Percentiles rank a stretch among this genome's conserved stretches.
phyloP scores from a whole-genome alignment of 2,113 vertebrate genomes.

The Octodon degus region DNA sequence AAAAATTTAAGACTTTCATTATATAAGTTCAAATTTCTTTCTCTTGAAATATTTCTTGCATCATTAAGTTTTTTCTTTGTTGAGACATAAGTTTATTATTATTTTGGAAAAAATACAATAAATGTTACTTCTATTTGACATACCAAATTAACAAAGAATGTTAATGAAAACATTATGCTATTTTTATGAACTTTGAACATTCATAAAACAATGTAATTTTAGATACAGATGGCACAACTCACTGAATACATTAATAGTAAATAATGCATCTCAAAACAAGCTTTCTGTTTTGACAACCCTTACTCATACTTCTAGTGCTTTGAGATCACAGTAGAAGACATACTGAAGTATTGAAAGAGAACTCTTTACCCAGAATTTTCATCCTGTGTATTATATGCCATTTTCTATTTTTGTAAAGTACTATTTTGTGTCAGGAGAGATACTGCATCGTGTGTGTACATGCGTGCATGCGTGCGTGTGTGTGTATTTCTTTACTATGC shows the following conservation, averaged over 20 bases:
- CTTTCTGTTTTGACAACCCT: neutral
- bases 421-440: neutral
- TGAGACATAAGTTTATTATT: neutral
- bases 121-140: neutral
- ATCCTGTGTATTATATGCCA: neutral
- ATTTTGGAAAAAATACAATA: constrained; percentile 12
- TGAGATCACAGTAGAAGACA: neutral
- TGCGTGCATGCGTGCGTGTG: neutral
- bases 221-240: neutral
- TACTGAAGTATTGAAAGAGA: neutral
- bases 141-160: constrained; percentile 26
- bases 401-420: neutral
- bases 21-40: neutral
- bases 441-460: neutral
- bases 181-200: neutral
- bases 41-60: neutral
- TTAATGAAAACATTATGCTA: neutral
- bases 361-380: neutral
- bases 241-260: neutral
- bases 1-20: neutral
- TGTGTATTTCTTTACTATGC: neutral
- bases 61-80: neutral
- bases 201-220: neutral
- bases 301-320: neutral
- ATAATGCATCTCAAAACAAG: neutral